Evolutionary conservation across 2,113 vertebrate genomes (phyloP).

Genomic region (Clarias macrocephalus): DNA sequence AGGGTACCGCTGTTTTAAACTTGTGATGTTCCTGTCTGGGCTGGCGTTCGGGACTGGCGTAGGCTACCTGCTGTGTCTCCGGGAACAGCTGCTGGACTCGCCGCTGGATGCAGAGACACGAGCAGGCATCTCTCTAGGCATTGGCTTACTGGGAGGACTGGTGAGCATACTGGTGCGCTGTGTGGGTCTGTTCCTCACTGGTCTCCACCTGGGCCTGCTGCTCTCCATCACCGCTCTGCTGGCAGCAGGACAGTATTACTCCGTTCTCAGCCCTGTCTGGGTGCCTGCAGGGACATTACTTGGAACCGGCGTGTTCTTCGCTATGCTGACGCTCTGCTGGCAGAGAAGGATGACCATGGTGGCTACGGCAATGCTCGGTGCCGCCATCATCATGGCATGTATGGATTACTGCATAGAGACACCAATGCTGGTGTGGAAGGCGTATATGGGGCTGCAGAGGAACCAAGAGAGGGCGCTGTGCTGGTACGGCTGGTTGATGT

Average conservation of each 20-base stretch:
- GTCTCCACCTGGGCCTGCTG: constrained; percentile 81
- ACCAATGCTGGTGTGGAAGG: constrained; percentile 70
- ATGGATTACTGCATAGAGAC: constrained; percentile 79
- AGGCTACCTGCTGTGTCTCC: constrained; percentile 80
- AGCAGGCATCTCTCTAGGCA: constrained; percentile 80
- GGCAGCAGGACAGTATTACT: constrained; percentile 72
- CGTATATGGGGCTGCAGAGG: constrained; percentile 71
- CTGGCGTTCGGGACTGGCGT: constrained; percentile 77
- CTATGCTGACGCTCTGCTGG: constrained; percentile 80
- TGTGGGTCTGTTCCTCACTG: constrained; percentile 81
- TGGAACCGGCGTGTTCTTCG: constrained; percentile 72
- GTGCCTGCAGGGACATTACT: constrained; percentile 71
- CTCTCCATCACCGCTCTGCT: constrained; percentile 73
- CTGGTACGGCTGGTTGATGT: constrained; percentile 84
- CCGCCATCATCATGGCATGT: constrained; percentile 72
- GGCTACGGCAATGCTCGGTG: constrained; percentile 79
- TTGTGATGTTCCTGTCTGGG: constrained; percentile 86
- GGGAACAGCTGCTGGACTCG: constrained; percentile 71
- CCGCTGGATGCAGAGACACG: constrained; percentile 78
- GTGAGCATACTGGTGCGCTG: constrained; percentile 80
- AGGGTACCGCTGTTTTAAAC: constrained; percentile 89
- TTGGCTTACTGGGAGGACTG: constrained; percentile 82
- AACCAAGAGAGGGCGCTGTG: constrained; percentile 70
- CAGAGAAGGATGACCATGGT: constrained; percentile 78
- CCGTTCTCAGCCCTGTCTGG: constrained; percentile 73